Percentiles rank a stretch among this genome's conserved stretches.
Evolutionary conservation across 2,113 vertebrate genomes (phyloP).

Genomic region (Seriola aureovittata): DNA sequence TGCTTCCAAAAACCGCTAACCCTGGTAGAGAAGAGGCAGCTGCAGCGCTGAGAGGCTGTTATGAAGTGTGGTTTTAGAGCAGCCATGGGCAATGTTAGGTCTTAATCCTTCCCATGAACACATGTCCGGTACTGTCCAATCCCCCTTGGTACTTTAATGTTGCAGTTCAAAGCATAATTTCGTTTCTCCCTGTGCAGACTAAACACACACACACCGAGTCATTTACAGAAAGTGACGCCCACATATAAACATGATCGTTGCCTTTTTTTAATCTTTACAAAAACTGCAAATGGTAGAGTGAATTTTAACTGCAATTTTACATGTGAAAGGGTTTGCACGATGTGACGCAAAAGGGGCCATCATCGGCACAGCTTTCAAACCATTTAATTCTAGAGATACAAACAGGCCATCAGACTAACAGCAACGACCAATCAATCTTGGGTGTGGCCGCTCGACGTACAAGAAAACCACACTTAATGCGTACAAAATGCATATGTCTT

Average conservation of each 20-base stretch:
- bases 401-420: not conserved
- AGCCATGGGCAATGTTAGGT: conserved; percentile 4
- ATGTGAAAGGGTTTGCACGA: too few relatives aligned
- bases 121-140: not conserved
- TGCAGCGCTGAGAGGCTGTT: conserved; percentile 34
- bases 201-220: not conserved
- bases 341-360: not conserved
- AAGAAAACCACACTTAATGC: not conserved
- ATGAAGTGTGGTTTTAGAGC: conserved; percentile 33
- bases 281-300: not conserved
- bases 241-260: not conserved
- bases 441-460: not conserved
- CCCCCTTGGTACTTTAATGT: not conserved
- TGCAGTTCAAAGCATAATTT: not conserved
- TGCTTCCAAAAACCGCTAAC: conserved; percentile 44
- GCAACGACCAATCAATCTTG: not conserved
- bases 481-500: not conserved
- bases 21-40: conserved; percentile 25
- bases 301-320: not conserved
- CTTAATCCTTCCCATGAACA: conserved; percentile 19
- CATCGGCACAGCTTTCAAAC: not conserved
- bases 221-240: not conserved
- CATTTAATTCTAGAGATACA: too few relatives aligned
- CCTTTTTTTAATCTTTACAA: not conserved
- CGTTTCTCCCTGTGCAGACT: not conserved